Base-by-base conservation (phyloP, 1,140 invertebrate species). In the Cydia pomonella region DNA sequence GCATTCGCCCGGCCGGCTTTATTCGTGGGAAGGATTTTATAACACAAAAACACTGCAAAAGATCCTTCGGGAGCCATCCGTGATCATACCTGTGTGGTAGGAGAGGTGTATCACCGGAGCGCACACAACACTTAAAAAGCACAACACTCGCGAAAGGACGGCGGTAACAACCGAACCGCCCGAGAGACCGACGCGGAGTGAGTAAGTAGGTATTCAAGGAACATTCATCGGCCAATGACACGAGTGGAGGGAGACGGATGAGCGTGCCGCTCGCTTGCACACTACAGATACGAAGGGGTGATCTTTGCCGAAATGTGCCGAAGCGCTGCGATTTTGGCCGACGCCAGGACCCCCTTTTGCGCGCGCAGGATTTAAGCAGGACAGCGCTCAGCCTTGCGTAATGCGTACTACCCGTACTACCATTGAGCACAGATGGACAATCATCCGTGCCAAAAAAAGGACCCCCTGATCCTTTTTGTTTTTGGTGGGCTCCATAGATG, bases 81-180 rank as follows among this genome's bases (percentile, higher is more conserved):
- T 5, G 18, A 23, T 13, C 23, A 13, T 92, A 92, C 90, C 89
- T 91, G 90, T 77, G 78, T 79, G 75, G 75, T 82, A 41, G 77
- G 78, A 83, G 80, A 66, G 78, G 74, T 44, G 83, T 83, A 79
- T 87, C 81, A 83, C 84, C 79, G 84, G 76, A 87, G 84, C 84
- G 77, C 81, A 83, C 84, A 88, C 89, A 83, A 87, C 88, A 92
- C 90, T 83, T 79, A 77, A 77, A n/a, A 79, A 88, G 72, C 89
- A 92, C 87, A 88, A 89, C 90, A 92, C 91, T 87, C 91, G 84
- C 89, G 88, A 87, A 29, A 84, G 53, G 88, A 90, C 89, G 89
- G 87, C 86, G 88, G 90, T 82, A 73, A 82, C 81, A 73, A 92
- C 89, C 88, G 85, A 82, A 86, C 80, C 91, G 91, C 81, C 91